These are phyloP conservation scores for Cheumatopsyche charites DNA, from an alignment of 1,140 invertebrate genomes.

Conservation along the genomic window DNA sequence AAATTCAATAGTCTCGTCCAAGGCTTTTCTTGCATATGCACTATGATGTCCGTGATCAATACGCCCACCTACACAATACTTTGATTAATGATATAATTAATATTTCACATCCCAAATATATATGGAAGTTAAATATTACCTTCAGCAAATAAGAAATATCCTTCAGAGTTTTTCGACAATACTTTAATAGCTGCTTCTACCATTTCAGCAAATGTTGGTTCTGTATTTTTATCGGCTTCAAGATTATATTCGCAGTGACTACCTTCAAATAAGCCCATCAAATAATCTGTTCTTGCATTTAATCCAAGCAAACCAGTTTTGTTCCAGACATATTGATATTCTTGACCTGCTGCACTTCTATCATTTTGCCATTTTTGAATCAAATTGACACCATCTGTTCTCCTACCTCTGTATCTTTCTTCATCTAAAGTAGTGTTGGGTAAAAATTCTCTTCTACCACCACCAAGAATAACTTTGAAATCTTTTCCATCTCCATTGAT, in stretches of 20 bases:
- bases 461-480: conserved; percentile 71
- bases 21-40: conserved; percentile 62
- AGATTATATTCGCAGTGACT: conserved; percentile 63
- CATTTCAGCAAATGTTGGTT: conserved; percentile 80
- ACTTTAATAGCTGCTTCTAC: conserved; percentile 78
- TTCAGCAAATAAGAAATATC: conserved; percentile 75
- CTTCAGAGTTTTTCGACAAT: conserved; percentile 70
- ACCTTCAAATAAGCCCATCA: conserved; percentile 61
- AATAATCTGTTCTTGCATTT: conserved; percentile 50
- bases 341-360: conserved; percentile 49
- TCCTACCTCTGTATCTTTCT: conserved; percentile 59
- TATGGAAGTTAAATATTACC: conserved; percentile 55
- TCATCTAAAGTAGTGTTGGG: conserved; percentile 63
- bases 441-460: conserved; percentile 74
- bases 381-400: conserved; percentile 59
- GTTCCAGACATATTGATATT: conserved; percentile 67
- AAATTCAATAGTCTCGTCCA: conserved; percentile 70
- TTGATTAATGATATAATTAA: not conserved
- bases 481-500: conserved; percentile 63
- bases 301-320: conserved; percentile 60
- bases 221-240: conserved; percentile 62
- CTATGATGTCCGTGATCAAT: conserved; percentile 72
- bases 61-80: conserved; percentile 55
- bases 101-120: not conserved
- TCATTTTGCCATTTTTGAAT: conserved; percentile 61